Evolutionary conservation across 2,888 invertebrate species (phyloP), one percentile per base, ranked within the genome.

Genomic region (Cryptophagus acutangulus): DNA sequence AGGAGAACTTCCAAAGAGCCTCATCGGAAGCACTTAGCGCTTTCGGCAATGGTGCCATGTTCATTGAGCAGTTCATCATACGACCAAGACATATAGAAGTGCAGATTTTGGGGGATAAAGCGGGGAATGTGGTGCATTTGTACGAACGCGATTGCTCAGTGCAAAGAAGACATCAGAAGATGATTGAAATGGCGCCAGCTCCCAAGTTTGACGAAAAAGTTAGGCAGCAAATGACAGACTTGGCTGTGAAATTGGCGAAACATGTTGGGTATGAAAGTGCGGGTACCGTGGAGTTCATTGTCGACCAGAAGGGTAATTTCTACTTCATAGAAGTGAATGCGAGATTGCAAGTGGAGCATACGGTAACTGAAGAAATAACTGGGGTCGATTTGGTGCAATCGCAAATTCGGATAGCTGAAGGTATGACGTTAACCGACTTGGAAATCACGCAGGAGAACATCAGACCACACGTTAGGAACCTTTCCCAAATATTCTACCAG

Each of bases 281-380:
- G 1, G 97, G 99, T 26, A 99, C 99, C 0, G 99, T 97, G 0
- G 99, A 99, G 68, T 99, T 97, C 72, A 73, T 99, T 20, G 78
- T 89, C 17, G 99, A 99, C 61, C 84, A 87, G 47, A 78, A 81
- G 30, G 96, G 95, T n/a, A 88, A 95, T 65, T 91, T 90, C 73
- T 99, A 86, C 73, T 99, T 99, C 71, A 99, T 99, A 60, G 99
- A 99, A 76, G 99, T 99, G 12, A 99, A 99, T 66, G 97, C 99
- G 9, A 82, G 88, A 51, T 76, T 97, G 40, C 97, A 97, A 77
- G 99, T 99, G 18, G 99, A 99, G 71, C 99, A 99, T 67, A 99
- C 99, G 0, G 92, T 99, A 10, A 97, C 97, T 1, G 99, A 99
- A 73, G 96, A 97, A 73, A 90, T 99, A 34, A 99, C 99, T 0